phyloP scores from a whole-genome alignment of 2,888 invertebrate species.

The Drosophila leonis region DNA sequence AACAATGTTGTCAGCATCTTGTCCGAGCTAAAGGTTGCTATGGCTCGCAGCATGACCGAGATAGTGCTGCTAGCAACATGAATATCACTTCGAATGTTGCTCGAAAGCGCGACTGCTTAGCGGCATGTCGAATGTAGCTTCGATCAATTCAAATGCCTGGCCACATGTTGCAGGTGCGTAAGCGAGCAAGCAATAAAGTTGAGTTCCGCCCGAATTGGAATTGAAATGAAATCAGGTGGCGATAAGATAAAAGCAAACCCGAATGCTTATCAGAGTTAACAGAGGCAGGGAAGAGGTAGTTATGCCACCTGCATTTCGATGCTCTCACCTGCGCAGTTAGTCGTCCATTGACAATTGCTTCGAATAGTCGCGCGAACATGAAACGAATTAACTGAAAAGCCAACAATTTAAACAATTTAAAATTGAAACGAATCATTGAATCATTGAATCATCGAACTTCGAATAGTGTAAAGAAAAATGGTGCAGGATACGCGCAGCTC shows the following conservation, averaged over 20 bases:
- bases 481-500: slow-evolving; percentile 68
- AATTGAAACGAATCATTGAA: slow-evolving; percentile 22
- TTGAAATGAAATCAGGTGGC: slow-evolving; percentile 16
- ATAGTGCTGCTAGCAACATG: background rate
- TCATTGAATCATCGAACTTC: slow-evolving; percentile 23
- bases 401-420: slow-evolving; percentile 8
- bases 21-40: background rate
- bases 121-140: slow-evolving; percentile 1
- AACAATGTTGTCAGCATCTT: background rate
- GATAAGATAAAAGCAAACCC: slow-evolving; percentile 61
- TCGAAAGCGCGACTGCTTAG: background rate
- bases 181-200: slow-evolving; percentile 38
- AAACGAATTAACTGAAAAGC: slow-evolving; percentile 25
- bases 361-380: slow-evolving; percentile 73
- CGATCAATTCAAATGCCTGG: background rate
- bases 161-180: slow-evolving; percentile 23
- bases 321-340: slow-evolving; percentile 41
- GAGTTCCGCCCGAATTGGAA: slow-evolving; percentile 16
- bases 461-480: slow-evolving; percentile 53
- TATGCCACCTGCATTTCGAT: slow-evolving; percentile 12
- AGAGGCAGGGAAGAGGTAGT: background rate
- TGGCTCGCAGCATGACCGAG: background rate
- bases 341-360: slow-evolving; percentile 47
- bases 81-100: background rate
- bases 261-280: slow-evolving; percentile 47